Evolutionary conservation across 1,140 invertebrate species (phyloP).

Genomic region (Sycobia sp.): DNA sequence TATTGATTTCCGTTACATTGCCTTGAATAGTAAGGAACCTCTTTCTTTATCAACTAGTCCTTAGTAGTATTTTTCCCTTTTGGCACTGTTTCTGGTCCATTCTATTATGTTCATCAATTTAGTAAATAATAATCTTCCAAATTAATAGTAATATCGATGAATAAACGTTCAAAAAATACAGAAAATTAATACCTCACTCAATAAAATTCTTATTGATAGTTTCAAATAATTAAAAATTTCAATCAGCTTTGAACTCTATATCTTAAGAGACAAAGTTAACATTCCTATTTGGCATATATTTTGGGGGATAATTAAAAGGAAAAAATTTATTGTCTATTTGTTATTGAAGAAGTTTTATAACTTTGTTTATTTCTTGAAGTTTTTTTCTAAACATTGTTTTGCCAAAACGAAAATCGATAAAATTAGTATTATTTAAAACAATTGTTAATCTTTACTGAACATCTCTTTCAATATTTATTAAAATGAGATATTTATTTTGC

Average conservation of each 20-base stretch:
- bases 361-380: no score
- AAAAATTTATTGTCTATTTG: no score
- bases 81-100: slow-evolving; percentile 9
- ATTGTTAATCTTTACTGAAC: no score
- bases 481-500: neutral
- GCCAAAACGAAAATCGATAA: no score
- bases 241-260: slow-evolving; percentile 25
- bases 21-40: slow-evolving; percentile 16
- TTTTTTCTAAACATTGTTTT: no score
- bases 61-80: slow-evolving; percentile 29
- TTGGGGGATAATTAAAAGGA: slow-evolving; percentile 11
- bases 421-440: no score
- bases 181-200: slow-evolving; percentile 4
- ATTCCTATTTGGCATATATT: slow-evolving; percentile 30
- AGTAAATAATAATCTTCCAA: slow-evolving; percentile 17
- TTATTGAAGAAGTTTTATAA: no score
- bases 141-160: slow-evolving; percentile 21
- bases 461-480: no score
- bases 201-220: slow-evolving; percentile 25
- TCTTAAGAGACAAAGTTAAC: slow-evolving; percentile 13
- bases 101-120: slow-evolving; percentile 11
- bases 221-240: slow-evolving; percentile 18
- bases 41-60: slow-evolving; percentile 31
- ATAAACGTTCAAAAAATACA: slow-evolving; percentile 4
- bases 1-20: no score